Percentiles rank a stretch among this genome's conserved stretches.
Evolutionary conservation across 2,113 vertebrate species (phyloP).

Genomic region (Rhinolophus ferrumequinum): DNA sequence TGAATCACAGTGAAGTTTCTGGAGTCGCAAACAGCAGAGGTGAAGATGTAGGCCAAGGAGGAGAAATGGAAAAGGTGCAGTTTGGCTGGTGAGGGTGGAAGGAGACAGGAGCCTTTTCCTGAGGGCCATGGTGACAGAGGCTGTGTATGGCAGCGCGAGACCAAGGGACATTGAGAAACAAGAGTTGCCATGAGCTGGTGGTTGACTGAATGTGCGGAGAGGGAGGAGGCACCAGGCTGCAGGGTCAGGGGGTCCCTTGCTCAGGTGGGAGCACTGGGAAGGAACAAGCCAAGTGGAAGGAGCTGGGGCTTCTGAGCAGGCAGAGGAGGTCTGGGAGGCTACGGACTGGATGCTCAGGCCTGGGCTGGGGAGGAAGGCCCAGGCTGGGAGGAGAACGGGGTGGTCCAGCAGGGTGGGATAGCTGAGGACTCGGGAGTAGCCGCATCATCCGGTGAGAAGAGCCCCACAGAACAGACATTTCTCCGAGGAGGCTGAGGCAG

Average conservation of each 20-base stretch:
- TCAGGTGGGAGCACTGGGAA: neutral
- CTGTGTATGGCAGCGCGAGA: neutral
- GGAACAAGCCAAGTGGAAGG: too few relatives aligned
- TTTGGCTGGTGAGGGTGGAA: neutral
- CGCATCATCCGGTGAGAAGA: neutral
- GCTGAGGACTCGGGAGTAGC: neutral
- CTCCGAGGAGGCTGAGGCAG: neutral
- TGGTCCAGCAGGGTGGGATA: neutral
- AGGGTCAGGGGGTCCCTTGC: neutral
- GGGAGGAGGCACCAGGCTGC: neutral
- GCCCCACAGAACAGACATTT: neutral
- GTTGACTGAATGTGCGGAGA: neutral
- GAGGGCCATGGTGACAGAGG: neutral
- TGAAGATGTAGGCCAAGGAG: neutral
- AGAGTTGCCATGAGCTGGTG: neutral
- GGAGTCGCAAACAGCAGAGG: neutral
- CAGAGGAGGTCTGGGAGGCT: neutral
- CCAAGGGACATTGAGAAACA: neutral
- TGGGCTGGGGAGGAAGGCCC: neutral
- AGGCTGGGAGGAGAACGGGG: neutral
- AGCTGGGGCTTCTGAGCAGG: neutral
- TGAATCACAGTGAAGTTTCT: neutral
- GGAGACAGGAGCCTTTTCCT: neutral
- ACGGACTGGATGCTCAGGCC: neutral
- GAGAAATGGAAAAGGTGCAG: neutral